Conservation (phyloP, 2,888 invertebrate species). For the Brenthis hecate region DNA sequence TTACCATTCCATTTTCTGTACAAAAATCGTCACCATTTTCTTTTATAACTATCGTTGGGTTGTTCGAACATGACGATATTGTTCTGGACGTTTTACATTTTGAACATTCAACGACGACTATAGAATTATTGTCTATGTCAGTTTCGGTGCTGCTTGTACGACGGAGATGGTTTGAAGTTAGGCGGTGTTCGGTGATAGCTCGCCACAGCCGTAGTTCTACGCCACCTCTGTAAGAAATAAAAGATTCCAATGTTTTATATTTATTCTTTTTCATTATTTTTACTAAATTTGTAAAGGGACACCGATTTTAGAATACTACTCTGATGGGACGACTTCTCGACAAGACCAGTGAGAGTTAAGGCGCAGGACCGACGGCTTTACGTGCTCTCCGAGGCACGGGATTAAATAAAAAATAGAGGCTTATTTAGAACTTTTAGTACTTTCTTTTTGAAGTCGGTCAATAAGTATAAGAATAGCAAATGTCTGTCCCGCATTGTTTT, state of each 20-base stretch:
- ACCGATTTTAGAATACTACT: no score
- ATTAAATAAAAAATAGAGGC: neutral
- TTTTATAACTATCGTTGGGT: slow-evolving; percentile 68
- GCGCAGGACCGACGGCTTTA: no score
- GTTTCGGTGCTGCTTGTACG: slow-evolving; percentile 73
- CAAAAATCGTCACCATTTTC: slow-evolving; percentile 62
- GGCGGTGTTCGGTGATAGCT: slow-evolving; percentile 85
- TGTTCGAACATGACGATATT: slow-evolving; percentile 56
- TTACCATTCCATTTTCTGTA: slow-evolving; percentile 61
- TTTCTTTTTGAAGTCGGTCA: no score
- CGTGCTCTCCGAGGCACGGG: no score
- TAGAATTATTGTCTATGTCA: slow-evolving; percentile 73
- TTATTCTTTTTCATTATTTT: neutral
- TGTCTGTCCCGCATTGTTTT: no score
- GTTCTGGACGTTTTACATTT: slow-evolving; percentile 60
- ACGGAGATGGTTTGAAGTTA: slow-evolving; percentile 53
- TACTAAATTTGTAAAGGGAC: neutral
- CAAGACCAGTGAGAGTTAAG: no score
- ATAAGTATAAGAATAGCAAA: no score
- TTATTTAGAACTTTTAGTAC: no score
- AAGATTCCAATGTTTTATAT: neutral
- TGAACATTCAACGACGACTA: slow-evolving; percentile 74
- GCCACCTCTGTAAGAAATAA: slow-evolving; percentile 84
- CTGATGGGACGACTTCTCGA: no score
- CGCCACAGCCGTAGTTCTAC: slow-evolving; percentile 93